phyloP scores from a whole-genome alignment of 2,113 vertebrate species.

The Grantiella picta region DNA sequence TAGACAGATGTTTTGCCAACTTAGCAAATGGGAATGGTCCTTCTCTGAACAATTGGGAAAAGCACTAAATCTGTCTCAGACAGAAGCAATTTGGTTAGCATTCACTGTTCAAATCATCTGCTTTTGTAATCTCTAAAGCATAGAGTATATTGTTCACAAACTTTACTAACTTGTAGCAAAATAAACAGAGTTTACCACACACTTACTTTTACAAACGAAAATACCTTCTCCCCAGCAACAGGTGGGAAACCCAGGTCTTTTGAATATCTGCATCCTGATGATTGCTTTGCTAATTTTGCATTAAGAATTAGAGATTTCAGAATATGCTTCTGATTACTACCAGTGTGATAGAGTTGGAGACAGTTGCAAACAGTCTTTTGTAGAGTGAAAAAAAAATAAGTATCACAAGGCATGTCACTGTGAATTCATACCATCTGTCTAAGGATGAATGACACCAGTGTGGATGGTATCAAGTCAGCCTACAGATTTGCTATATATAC shows the following conservation, averaged over 20 bases:
- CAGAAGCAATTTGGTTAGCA: neutral
- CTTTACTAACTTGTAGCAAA: neutral
- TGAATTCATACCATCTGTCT: slow-evolving; percentile 9
- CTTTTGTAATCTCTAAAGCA: neutral
- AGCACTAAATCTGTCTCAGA: neutral
- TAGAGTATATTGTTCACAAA: neutral
- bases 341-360: neutral
- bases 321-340: neutral
- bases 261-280: neutral
- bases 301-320: neutral
- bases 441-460: neutral
- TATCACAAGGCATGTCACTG: neutral
- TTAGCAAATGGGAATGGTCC: neutral
- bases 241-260: neutral
- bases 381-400: neutral
- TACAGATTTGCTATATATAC: neutral
- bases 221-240: neutral
- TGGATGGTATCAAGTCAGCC: neutral
- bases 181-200: neutral
- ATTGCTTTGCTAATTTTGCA: neutral
- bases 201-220: neutral
- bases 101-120: neutral
- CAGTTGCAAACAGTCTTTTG: neutral
- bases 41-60: neutral
- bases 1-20: neutral